Base-by-base conservation (phyloP, 2,797 vertebrate genomes). In the Dendrocincla tyrannina region DNA sequence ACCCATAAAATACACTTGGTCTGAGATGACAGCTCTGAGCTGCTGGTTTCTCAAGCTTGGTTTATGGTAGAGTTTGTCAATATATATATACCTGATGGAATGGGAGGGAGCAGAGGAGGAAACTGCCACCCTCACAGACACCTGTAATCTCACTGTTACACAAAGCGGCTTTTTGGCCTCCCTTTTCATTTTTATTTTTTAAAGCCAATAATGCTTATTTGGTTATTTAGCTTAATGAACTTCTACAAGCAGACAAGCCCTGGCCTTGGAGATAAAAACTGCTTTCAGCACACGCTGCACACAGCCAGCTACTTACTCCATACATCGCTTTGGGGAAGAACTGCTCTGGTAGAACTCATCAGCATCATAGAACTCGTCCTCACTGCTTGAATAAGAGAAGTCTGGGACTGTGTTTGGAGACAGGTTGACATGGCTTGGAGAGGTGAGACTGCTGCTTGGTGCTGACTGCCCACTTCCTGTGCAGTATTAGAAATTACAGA, bases 311-410 rank as follows among this genome's bases (percentile, higher is more conserved):
- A 99, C 99, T 99, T 98, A 99, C 99, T 99, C 99, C 97, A 98
- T 97, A 96, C 99, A 98, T 94, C 98, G 98, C 97, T 99, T 99
- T 90, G 99, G 99, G 80, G 99, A 99, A 77, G 99, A 99, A 95
- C 97, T 98, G 97, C 97, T 99, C 98, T 99, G 99, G 97, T 99
- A 99, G 97, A 99, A 99, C 95, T 99, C 99, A 70, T 99, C 99
- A 25, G 99, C 99, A 37, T 99, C 99, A 41, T 99, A 99, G 98
- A 99, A 99, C 96, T 99, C 99, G 70, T 99, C 99, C 97, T 99
- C 99, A 59, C 99, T 99, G 98, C 99, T 99, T 17, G 99, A 99
- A 91, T 99, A 99, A 72, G 99, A 99, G 97, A 99, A 99, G 95
- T 99, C 99, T 52, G 99, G 99, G 96, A 99, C 99, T 5, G 99